Evolutionary conservation across 2,888 invertebrate genomes (phyloP), one percentile per base, ranked within the genome.

Genomic region (Minunthozetes semirufus): DNA sequence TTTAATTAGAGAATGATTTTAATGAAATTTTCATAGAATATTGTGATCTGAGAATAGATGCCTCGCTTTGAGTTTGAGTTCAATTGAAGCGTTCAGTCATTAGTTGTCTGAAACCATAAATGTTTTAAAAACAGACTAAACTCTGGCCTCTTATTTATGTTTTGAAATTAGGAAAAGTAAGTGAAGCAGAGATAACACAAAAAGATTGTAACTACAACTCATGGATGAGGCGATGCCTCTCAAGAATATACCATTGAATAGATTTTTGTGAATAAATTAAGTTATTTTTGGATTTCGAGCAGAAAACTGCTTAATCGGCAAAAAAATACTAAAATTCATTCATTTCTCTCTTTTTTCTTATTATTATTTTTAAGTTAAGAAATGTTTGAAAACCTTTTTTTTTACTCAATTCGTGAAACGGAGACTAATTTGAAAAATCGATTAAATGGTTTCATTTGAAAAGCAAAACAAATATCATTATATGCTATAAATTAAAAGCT

Each of bases 121-220:
- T 59, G 42, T 59, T 59, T 59, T 59, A 17, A 59, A 59, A 27
- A 29, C 27, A 15, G 15, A 59, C 56, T 56, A 19, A 22, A 56
- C 56, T 56, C 56, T 56, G 22, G 56, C 25, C 56, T 56, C 56
- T 13, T 59, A 29, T 17, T 56, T 50, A 19, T 50, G 17, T 19
- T 19, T n/a, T 50, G 17, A 59, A 59, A 59, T 59, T 66, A 66
- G 42, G 38, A 42, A 66, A 42, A 66, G 66, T 42, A 66, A 66
- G 66, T 66, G 66, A 66, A 42, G 38, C 66, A 66, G 22, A 66
- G 66, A 66, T 66, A 66, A 66, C 66, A 66, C 33, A 33, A 66
- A 66, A 42, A 66, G 66, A 66, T 66, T 38, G 66, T 19, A 66
- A 42, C 33, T 42, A 66, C 27, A 27, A 59, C 59, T 25, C 11